Base-by-base conservation (phyloP, 1,140 invertebrate genomes). In the Nomia melanderi region DNA sequence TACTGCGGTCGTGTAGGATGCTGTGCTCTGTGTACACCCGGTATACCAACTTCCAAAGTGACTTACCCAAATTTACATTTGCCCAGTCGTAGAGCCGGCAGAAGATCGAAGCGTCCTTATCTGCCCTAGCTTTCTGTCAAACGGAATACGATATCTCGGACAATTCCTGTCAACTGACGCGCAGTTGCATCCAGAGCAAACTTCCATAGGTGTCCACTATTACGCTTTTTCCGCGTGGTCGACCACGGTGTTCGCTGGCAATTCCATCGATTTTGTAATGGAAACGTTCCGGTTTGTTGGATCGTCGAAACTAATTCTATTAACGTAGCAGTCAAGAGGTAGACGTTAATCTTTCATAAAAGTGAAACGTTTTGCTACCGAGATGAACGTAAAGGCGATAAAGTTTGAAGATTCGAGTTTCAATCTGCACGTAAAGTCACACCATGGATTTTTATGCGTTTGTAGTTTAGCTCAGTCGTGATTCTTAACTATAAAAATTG, bases 51-150 rank as follows among this genome's bases (percentile, higher is more conserved):
- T 88, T 84, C 66, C 66, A 84, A 86, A 87, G 77, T 85, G 79
- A 81, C 83, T 86, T 82, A 86, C 9, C 65, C 53, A 31, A 84
- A 87, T 88, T 84, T 87, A 77, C 80, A 79, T 82, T 81, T 70
- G 59, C 36, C 54, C 36, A n/a, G 53, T 25, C 47, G 47, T n/a
- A 65, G 69, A 73, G 31, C 67, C 33, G 63, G 1, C 65, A 33
- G 50, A 72, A 72, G 60, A 78, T 79, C 73, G 54, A 66, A 36
- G n/a, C 29, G 39, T 63, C 39, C 56, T 86, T 84, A 77, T 79
- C 73, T 71, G 63, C 53, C 50, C 44, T 29, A 78, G 25, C 44
- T 47, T 76, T 65, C 57, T 50, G 29, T n/a, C 75, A 67, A 73
- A 72, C 77, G 69, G 56, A 62, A 80, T 36, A 69, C 67, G 77